These are phyloP conservation scores for Athalia circularis DNA, from an alignment of 2,888 invertebrate genomes.

Conservation along the genomic window DNA sequence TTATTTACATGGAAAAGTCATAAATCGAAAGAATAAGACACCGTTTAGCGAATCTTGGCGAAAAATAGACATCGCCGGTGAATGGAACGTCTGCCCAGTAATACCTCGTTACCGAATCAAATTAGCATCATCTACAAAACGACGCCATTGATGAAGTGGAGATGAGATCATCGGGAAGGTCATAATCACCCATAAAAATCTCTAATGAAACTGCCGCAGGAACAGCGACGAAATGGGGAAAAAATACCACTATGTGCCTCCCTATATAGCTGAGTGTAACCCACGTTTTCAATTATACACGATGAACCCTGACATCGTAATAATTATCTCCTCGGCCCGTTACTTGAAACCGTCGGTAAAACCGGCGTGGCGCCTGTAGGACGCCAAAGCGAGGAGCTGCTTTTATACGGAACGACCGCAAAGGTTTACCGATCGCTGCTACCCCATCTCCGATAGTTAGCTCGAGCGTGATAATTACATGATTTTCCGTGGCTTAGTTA, in stretches of 20 bases:
- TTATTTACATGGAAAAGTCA: too few species aligned
- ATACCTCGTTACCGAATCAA: not conserved
- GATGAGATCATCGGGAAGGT: not conserved
- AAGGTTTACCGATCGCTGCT: constrained; percentile 50
- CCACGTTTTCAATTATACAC: constrained; percentile 71
- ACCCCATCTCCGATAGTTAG: constrained; percentile 60
- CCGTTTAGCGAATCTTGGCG: too few species aligned
- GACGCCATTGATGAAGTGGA: constrained; percentile 6
- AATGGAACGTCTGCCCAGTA: too few species aligned
- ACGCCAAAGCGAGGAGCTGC: constrained; percentile 50
- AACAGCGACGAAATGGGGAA: constrained; percentile 20
- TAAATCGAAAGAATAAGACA: too few species aligned
- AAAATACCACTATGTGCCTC: constrained; percentile 17
- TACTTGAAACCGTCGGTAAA: constrained; percentile 54
- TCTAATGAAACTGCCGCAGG: constrained; percentile 18
- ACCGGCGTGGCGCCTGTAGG: constrained; percentile 40
- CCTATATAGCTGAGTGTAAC: constrained; percentile 53
- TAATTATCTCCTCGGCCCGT: constrained; percentile 69
- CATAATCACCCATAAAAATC: constrained; percentile 3
- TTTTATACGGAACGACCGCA: constrained; percentile 52
- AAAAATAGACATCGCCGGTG: too few species aligned
- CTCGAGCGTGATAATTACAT: constrained; percentile 71
- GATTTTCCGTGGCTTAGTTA: constrained; percentile 63
- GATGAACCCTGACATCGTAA: constrained; percentile 69
- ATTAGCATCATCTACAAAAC: not conserved